phyloP scores from a whole-genome alignment of 2,888 invertebrate genomes.

The Uropetala carovei region DNA sequence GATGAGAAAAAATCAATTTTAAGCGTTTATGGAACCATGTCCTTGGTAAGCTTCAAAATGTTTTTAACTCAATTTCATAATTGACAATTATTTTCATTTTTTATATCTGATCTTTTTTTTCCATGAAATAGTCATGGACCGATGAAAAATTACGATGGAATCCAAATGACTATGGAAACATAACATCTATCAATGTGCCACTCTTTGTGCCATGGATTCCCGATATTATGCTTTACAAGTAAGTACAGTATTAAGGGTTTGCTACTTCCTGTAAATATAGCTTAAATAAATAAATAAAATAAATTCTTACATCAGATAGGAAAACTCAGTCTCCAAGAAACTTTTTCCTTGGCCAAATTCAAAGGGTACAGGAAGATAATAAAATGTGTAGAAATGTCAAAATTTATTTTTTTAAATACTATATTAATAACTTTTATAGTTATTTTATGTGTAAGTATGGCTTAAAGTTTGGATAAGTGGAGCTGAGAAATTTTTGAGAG shows the following conservation, averaged over 20 bases:
- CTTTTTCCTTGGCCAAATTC: too few relatives aligned
- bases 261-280: too few relatives aligned
- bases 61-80: neutral
- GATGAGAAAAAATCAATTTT: slow-evolving; percentile 44
- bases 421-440: too few relatives aligned
- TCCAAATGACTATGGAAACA: slow-evolving; percentile 78
- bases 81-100: neutral
- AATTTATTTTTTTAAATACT: too few relatives aligned
- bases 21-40: slow-evolving; percentile 51
- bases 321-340: too few relatives aligned
- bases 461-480: too few relatives aligned
- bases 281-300: too few relatives aligned
- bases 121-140: slow-evolving; percentile 78
- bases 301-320: too few relatives aligned
- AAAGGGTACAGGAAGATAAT: too few relatives aligned
- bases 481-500: too few relatives aligned
- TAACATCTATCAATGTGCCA: slow-evolving; percentile 76
- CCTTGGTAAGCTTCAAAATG: slow-evolving; percentile 45
- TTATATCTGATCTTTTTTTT: neutral
- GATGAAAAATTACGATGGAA: slow-evolving; percentile 81
- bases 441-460: too few relatives aligned
- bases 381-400: too few relatives aligned
- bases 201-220: slow-evolving; percentile 81
- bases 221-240: slow-evolving; percentile 76
- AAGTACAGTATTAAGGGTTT: slow-evolving; percentile 68